phyloP scores from a whole-genome alignment of 2,797 vertebrate species.

The Silurus aristotelis region DNA sequence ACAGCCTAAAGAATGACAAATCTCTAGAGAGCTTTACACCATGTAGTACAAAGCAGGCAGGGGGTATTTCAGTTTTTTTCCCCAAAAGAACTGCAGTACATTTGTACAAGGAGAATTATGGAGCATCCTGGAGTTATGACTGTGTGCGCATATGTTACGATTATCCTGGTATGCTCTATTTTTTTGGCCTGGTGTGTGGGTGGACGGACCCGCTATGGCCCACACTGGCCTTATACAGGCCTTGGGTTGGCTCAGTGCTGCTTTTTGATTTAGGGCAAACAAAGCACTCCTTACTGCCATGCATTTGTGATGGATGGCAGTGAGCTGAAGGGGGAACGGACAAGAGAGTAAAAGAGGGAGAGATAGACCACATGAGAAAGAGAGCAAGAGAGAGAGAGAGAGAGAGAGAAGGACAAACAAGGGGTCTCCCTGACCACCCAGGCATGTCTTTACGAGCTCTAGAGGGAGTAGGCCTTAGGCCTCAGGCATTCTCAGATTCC shows the following conservation, averaged over 20 bases:
- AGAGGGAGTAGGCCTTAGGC: slow-evolving; percentile 71
- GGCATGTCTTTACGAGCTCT: slow-evolving; percentile 70
- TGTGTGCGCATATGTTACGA: not conserved
- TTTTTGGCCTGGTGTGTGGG: not conserved
- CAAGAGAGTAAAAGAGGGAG: slow-evolving; percentile 52
- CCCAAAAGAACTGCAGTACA: too few relatives aligned
- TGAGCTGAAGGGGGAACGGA: slow-evolving; percentile 68
- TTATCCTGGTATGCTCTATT: slow-evolving; percentile 11
- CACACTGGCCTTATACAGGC: not conserved
- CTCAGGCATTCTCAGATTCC: slow-evolving; percentile 68
- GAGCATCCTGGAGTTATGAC: slow-evolving; percentile 3
- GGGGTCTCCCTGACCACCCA: slow-evolving; percentile 72
- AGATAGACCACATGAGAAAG: slow-evolving; percentile 61
- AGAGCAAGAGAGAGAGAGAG: slow-evolving; percentile 8
- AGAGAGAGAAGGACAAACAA: slow-evolving; percentile 47
- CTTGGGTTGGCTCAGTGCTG: slow-evolving; percentile 20
- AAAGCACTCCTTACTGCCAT: slow-evolving; percentile 62
- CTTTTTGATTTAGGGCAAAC: slow-evolving; percentile 66
- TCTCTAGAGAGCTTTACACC: not conserved
- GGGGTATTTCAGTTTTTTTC: not conserved
- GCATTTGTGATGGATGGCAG: slow-evolving; percentile 73
- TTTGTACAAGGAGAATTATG: slow-evolving; percentile 22
- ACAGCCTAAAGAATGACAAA: not conserved
- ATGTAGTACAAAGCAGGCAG: not conserved
- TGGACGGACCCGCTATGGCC: slow-evolving; percentile 15